Conservation (phyloP, 2,797 vertebrate species). For the Dermochelys coriacea region DNA sequence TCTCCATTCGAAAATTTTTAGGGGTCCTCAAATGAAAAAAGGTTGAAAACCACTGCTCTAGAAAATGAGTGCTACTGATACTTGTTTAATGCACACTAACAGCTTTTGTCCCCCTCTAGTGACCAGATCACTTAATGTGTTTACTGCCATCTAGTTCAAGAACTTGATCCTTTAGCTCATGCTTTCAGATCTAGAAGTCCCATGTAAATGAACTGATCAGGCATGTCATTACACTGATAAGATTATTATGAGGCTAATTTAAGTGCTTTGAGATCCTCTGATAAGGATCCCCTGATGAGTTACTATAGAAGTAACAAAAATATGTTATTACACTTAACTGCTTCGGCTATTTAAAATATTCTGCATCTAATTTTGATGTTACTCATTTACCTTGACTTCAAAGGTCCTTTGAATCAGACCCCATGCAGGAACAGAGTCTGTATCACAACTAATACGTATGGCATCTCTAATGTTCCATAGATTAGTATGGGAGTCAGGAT, state of each 20-base stretch:
- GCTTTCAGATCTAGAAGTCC: neutral
- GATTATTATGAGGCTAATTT: neutral
- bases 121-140: neutral
- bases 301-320: neutral
- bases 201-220: neutral
- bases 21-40: neutral
- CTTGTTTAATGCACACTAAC: neutral
- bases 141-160: neutral
- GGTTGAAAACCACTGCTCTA: neutral
- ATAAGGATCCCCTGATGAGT: neutral
- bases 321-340: neutral
- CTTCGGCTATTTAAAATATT: neutral
- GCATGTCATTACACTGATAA: neutral
- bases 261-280: neutral
- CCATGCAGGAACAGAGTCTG: neutral
- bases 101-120: neutral
- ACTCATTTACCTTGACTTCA: neutral
- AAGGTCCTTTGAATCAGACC: slow-evolving; percentile 10
- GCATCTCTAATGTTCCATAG: neutral
- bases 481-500: neutral
- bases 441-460: neutral
- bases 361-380: neutral
- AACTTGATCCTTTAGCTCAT: neutral
- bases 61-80: neutral
- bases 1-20: neutral